Percentiles rank a stretch among this genome's conserved stretches.
These are phyloP conservation scores for Drosophila pandora DNA, from an alignment of 1,140 invertebrate species.

Conservation along the genomic window DNA sequence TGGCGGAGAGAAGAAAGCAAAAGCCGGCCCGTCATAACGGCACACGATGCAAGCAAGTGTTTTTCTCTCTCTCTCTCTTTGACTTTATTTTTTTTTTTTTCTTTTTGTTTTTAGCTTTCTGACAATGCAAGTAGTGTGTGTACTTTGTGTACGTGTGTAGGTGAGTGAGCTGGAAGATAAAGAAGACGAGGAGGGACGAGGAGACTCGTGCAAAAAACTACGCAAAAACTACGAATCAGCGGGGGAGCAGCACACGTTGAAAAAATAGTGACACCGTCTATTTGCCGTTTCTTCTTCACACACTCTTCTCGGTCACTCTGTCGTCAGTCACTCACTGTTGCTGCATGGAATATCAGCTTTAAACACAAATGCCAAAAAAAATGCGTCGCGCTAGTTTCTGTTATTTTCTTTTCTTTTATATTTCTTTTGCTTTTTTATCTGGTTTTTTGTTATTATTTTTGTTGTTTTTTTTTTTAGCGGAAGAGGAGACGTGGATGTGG, in stretches of 20 bases:
- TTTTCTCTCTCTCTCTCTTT: background rate
- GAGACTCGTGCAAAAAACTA: slow-evolving; percentile 8
- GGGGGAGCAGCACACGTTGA: slow-evolving; percentile 13
- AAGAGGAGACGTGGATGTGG: background rate
- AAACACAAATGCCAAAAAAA: slow-evolving; percentile 41
- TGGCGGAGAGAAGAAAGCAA: slow-evolving; percentile 1
- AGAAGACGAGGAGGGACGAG: background rate
- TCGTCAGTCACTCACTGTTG: slow-evolving; percentile 16
- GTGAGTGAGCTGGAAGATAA: slow-evolving; percentile 4
- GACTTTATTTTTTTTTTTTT: background rate
- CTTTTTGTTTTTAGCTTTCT: slow-evolving; percentile 4
- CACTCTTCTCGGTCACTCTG: slow-evolving; percentile 14
- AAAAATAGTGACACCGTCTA: slow-evolving; percentile 34
- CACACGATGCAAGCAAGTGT: background rate
- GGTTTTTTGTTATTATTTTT: background rate
- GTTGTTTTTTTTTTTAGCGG: too few relatives aligned
- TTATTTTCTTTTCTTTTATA: background rate
- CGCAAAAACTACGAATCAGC: slow-evolving; percentile 35
- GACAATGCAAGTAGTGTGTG: background rate
- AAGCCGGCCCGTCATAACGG: slow-evolving; percentile 4
- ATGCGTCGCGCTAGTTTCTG: background rate
- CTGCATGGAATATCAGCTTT: slow-evolving; percentile 12
- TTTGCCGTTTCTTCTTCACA: slow-evolving; percentile 17
- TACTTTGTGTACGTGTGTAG: background rate
- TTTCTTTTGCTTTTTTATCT: background rate